Evolutionary conservation across 2,797 vertebrate genomes (phyloP), one percentile per base, ranked within the genome.

Genomic region (Chloroceryle amazona): DNA sequence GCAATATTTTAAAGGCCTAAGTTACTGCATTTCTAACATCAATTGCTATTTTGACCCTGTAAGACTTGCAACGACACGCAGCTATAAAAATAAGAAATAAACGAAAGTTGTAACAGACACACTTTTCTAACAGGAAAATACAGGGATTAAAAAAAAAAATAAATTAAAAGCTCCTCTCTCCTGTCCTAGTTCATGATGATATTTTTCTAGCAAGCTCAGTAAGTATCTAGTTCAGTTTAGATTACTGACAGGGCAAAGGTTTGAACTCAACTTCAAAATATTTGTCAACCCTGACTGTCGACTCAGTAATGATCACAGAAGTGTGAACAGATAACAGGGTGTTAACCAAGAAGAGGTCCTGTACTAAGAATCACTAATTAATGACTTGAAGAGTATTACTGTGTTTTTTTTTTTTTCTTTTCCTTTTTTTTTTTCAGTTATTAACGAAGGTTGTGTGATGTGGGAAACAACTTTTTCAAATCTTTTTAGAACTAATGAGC

Each of bases 401-500:
- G 42, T 51, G 94, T 85, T 60, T 44, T 37, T 58, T 35, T 37
- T 25, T 29, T 68, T 54, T 96, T 88, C 42, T 88, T 75, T 60
- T 31, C 9, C 9, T 35, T 57, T 55, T 33, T 31, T 49, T 89
- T 51, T 88, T 70, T 52, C 22, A 70, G 95, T 97, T 97, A 86
- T 96, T 96, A 97, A 89, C 68, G 93, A 74, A 89, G 66, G 15
- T 95, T 95, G 73, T 92, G 66, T 95, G 86, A 95, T 90, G 85
- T 95, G 94, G 65, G 82, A 98, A 98, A 96, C 74, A 96, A 93
- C 67, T 96, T 94, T 96, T 96, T 66, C 44, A 96, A 90, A 96
- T 92, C 90, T 97, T 96, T 98, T 97, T 93, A 89, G 81, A 68
- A 74, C 70, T 97, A 97, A 98, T 97, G 96, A 97, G 93, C 80